Percentiles rank a stretch among this genome's conserved stretches.
These are phyloP conservation scores for Phalacrocorax aristotelis DNA, from an alignment of 2,113 vertebrate species.

Conservation along the genomic window DNA sequence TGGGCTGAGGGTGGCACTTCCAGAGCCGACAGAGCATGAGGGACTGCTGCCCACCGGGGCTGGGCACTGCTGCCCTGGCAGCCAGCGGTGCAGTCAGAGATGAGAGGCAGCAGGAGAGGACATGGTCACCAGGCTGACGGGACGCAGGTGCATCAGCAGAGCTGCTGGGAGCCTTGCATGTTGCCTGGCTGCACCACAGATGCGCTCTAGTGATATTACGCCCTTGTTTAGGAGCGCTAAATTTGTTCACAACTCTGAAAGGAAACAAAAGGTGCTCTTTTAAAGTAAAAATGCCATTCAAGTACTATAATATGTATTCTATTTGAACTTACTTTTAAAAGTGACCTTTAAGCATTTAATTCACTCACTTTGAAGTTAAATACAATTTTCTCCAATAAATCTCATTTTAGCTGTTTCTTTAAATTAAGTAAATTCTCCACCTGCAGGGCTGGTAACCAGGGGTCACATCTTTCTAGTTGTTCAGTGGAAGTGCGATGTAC, in stretches of 20 bases:
- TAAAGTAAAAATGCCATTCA: not conserved
- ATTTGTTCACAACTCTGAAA: not conserved
- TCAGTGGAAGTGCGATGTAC: not conserved
- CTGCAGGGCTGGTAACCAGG: not conserved
- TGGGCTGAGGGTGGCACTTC: no score
- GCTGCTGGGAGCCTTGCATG: not conserved
- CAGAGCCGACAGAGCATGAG: not conserved
- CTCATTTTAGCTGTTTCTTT: not conserved
- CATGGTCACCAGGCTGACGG: not conserved
- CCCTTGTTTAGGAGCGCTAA: not conserved
- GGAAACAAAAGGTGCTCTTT: not conserved
- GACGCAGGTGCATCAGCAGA: not conserved
- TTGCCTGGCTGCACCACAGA: not conserved
- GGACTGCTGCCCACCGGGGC: fast-evolving
- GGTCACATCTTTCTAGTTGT: not conserved
- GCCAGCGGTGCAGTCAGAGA: not conserved
- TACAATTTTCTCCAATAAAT: not conserved
- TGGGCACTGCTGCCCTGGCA: not conserved
- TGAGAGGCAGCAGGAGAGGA: not conserved
- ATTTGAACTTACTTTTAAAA: not conserved
- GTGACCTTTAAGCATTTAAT: not conserved
- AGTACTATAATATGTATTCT: not conserved
- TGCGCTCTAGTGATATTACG: not conserved
- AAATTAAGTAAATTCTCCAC: not conserved
- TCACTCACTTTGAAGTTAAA: not conserved